Percentiles rank a stretch among this genome's conserved stretches.
These are phyloP conservation scores for Portunus trituberculatus DNA, from an alignment of 1,140 invertebrate species.

Conservation along the genomic window DNA sequence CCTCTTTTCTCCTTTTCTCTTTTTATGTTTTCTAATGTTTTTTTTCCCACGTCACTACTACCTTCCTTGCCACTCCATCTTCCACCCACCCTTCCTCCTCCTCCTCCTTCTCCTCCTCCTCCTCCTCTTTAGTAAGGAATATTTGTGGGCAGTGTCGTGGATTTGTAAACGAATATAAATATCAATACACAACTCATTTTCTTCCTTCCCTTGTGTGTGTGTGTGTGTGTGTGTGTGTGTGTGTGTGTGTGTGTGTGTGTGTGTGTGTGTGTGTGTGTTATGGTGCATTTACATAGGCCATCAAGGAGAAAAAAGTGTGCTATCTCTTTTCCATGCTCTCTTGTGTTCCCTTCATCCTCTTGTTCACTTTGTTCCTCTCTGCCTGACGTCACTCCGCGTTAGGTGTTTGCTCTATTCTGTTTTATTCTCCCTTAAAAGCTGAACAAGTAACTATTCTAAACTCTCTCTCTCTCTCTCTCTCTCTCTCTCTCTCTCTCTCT, in stretches of 20 bases:
- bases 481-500: too few relatives aligned
- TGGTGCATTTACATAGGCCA: too few relatives aligned
- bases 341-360: not conserved
- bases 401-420: not conserved
- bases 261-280: not conserved
- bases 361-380: not conserved
- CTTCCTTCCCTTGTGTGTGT: not conserved
- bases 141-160: not conserved
- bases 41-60: not conserved
- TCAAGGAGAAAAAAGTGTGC: too few relatives aligned
- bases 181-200: conserved; percentile 12
- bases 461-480: too few relatives aligned
- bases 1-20: not conserved
- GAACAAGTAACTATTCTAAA: not conserved
- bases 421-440: not conserved
- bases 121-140: not conserved
- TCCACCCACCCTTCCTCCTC: not conserved
- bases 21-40: not conserved
- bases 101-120: not conserved
- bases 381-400: not conserved
- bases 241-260: too few relatives aligned
- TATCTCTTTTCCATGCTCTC: not conserved
- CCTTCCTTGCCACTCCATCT: not conserved
- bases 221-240: too few relatives aligned
- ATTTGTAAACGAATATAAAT: conserved; percentile 17